Conservation (phyloP, 2,888 invertebrate genomes). For the Byasa hedistus region DNA sequence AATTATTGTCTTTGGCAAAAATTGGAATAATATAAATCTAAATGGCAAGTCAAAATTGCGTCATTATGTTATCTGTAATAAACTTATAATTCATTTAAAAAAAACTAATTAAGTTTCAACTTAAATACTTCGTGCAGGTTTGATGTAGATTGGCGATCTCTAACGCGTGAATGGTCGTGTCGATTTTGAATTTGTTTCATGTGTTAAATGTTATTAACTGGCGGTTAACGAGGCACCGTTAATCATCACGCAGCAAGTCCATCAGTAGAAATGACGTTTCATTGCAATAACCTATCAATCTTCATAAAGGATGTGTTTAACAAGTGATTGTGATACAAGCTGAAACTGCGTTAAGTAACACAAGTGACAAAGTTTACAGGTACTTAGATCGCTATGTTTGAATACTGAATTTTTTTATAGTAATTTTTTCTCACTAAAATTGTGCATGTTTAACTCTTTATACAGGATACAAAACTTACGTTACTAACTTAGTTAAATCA, state of each 20-base stretch:
- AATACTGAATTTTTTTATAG: too few relatives aligned
- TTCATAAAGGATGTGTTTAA: too few relatives aligned
- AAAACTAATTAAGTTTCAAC: conserved; percentile 28
- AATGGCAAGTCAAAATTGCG: neutral
- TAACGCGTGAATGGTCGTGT: conserved; percentile 28
- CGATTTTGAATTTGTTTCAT: conserved; percentile 22
- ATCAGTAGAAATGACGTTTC: conserved; percentile 20
- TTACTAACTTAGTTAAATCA: too few relatives aligned
- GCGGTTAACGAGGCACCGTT: conserved; percentile 20
- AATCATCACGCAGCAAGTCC: conserved; percentile 17
- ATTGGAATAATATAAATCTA: too few relatives aligned
- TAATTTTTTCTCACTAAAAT: too few relatives aligned
- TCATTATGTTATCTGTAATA: neutral
- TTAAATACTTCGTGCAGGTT: conserved; percentile 21
- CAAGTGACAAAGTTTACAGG: too few relatives aligned
- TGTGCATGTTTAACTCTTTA: too few relatives aligned
- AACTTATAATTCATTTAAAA: conserved; percentile 18
- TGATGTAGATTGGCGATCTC: conserved; percentile 29
- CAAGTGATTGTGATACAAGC: too few relatives aligned
- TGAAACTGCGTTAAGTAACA: too few relatives aligned
- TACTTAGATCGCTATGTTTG: too few relatives aligned
- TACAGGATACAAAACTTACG: too few relatives aligned
- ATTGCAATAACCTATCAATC: conserved; percentile 9
- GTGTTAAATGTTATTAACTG: conserved; percentile 27
- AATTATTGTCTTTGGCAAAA: too few relatives aligned